phyloP scores from a whole-genome alignment of 1,140 invertebrate genomes.

The Musca domestica region DNA sequence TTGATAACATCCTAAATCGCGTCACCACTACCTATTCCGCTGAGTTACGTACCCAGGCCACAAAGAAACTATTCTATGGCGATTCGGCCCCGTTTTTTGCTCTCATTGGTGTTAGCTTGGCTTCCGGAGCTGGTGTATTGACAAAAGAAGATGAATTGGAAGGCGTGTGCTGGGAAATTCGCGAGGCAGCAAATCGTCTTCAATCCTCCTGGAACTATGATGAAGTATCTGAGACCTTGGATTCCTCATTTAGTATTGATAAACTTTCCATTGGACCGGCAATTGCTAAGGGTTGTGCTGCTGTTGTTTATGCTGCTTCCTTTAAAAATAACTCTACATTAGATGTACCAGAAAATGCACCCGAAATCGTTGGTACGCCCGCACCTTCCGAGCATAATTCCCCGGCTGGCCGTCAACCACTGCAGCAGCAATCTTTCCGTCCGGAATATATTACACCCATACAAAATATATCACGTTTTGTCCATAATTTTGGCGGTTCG shows the following conservation, averaged over 20 bases:
- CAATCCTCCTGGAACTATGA: slow-evolving; percentile 61
- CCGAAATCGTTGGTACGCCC: neutral
- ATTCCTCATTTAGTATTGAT: slow-evolving; percentile 56
- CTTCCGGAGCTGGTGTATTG: slow-evolving; percentile 71
- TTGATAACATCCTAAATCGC: slow-evolving; percentile 68
- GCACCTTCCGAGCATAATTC: neutral
- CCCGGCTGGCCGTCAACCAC: slow-evolving; percentile 17
- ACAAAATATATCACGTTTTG: slow-evolving; percentile 52
- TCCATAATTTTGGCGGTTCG: slow-evolving; percentile 51
- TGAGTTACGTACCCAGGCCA: slow-evolving; percentile 63
- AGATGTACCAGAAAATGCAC: neutral
- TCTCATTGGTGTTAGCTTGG: slow-evolving; percentile 71
- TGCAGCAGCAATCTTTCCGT: slow-evolving; percentile 25
- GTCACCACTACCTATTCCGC: slow-evolving; percentile 66
- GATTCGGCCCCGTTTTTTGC: slow-evolving; percentile 74
- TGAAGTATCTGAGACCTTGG: slow-evolving; percentile 50
- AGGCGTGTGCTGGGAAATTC: slow-evolving; percentile 75
- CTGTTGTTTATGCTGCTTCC: slow-evolving; percentile 74
- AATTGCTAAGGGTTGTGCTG: slow-evolving; percentile 80
- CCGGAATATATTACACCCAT: slow-evolving; percentile 42
- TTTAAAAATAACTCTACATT: slow-evolving; percentile 45
- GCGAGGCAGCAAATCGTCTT: slow-evolving; percentile 66
- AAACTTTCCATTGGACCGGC: slow-evolving; percentile 68
- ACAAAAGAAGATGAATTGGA: slow-evolving; percentile 78
- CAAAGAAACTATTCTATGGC: slow-evolving; percentile 64